Evolutionary conservation across 1,140 invertebrate species (phyloP), one percentile per base, ranked within the genome.

Genomic region (Dendroctonus ponderosae): DNA sequence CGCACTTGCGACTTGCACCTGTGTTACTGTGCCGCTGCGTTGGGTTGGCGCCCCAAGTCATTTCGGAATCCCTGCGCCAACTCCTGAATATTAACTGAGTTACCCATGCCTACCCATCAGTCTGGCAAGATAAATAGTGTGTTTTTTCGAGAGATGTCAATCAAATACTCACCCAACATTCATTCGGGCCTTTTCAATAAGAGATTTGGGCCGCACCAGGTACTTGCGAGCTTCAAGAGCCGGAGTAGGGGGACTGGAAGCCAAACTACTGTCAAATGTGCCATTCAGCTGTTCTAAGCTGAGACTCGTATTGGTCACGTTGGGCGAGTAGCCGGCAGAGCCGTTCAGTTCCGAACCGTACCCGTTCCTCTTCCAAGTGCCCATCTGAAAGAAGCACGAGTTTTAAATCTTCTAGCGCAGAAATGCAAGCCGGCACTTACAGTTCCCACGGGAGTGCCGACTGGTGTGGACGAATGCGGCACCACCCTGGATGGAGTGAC

Each of bases 121-220:
- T n/a, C n/a, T n/a, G n/a, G n/a, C n/a, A n/a, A n/a, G n/a, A n/a
- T n/a, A n/a, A n/a, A n/a, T 26, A 26, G 26, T 26, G 26, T 26
- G 3, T 26, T 26, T 26, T 26, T 26, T 11, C 5, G 7, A 8
- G 0, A 8, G n/a, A 12, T n/a, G 11, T 9, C 8, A 11, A 39
- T 46, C 68, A 26, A 3, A n/a, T n/a, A 86, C 88, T 87, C 80
- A 93, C 90, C 92, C 93, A 59, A 96, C 93, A 84, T 99, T 99
- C 82, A 99, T 91, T 63, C 96, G 86, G 0, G 97, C 97, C 75
- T 93, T 90, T 80, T 99, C 97, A 38, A 96, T 82, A 8, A 97
- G 84, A 65, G 90, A 93, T 77, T 94, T 96, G n/a, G 96, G 97
- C 64, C 89, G 86, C 51, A 97, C 81, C 7, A 97, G 80, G 15